phyloP scores from a whole-genome alignment of 2,113 vertebrate species.

The Emydura subglobosa region DNA sequence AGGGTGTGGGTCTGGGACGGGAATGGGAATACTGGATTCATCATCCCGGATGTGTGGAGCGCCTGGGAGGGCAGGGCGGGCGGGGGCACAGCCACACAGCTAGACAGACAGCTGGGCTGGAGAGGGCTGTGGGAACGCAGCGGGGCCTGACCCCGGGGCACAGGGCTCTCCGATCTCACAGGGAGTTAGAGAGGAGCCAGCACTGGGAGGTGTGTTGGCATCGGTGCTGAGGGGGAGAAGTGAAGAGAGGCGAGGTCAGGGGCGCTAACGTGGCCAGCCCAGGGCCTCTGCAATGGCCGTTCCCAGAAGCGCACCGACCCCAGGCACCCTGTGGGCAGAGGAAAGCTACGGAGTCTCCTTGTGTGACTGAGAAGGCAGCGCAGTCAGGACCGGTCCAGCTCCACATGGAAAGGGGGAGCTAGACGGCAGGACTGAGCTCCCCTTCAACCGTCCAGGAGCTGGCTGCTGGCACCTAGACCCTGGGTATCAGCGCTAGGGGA shows the following conservation, averaged over 20 bases:
- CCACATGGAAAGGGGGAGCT: too few relatives aligned
- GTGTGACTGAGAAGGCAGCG: not conserved
- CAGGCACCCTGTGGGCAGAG: accelerated
- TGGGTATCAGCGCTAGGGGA: not conserved
- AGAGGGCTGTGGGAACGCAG: not conserved
- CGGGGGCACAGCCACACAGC: too few relatives aligned
- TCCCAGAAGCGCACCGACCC: not conserved
- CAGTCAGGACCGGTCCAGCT: too few relatives aligned
- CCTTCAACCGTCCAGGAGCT: too few relatives aligned
- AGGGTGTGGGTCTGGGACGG: constrained; percentile 36
- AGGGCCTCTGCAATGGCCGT: too few relatives aligned
- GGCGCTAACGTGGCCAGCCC: too few relatives aligned
- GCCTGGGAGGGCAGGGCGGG: constrained; percentile 10
- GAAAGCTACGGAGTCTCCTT: not conserved
- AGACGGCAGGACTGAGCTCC: too few relatives aligned
- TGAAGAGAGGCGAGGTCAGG: too few relatives aligned
- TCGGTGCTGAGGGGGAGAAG: too few relatives aligned
- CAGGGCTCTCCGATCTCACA: not conserved
- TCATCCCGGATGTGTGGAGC: constrained; percentile 57
- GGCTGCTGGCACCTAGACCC: not conserved
- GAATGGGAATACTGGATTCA: constrained; percentile 64
- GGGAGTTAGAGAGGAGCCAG: not conserved
- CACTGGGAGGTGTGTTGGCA: not conserved
- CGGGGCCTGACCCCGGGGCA: too few relatives aligned
- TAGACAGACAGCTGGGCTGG: too few relatives aligned